Percentiles rank a stretch among this genome's conserved stretches.
These are phyloP conservation scores for Enteromius mattozi DNA, from an alignment of 2,797 vertebrate genomes.

Conservation along the genomic window DNA sequence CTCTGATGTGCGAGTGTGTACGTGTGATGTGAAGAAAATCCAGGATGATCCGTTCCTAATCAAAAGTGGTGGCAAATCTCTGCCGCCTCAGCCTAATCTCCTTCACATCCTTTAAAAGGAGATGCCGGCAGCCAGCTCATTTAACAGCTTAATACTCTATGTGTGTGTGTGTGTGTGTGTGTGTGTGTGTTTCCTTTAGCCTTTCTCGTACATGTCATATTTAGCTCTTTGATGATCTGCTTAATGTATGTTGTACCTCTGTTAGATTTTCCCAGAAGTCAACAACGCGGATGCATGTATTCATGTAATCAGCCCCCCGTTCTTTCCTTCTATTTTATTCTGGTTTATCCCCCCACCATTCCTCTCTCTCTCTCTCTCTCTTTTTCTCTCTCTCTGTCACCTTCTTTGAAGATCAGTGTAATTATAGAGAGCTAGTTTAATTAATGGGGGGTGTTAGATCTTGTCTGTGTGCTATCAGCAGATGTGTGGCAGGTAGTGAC, in stretches of 20 bases:
- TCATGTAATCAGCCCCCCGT: slow-evolving; percentile 56
- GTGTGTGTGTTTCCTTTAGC: slow-evolving; percentile 31
- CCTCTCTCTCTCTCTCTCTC: slow-evolving; percentile 64
- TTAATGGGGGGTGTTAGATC: slow-evolving; percentile 44
- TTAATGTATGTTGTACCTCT: slow-evolving; percentile 33
- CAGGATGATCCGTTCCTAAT: slow-evolving; percentile 79
- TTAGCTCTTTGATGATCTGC: slow-evolving; percentile 29
- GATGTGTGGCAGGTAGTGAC: slow-evolving; percentile 34
- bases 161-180: slow-evolving; percentile 21
- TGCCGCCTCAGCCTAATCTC: slow-evolving; percentile 70
- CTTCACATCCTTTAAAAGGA: slow-evolving; percentile 77
- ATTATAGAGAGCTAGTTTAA: slow-evolving; percentile 57
- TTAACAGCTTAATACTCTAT: slow-evolving; percentile 60
- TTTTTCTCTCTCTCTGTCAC: slow-evolving; percentile 53
- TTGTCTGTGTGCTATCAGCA: slow-evolving; percentile 20
- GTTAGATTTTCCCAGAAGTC: slow-evolving; percentile 31
- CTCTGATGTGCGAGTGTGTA: slow-evolving; percentile 46
- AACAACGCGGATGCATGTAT: slow-evolving; percentile 10
- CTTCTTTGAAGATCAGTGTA: slow-evolving; percentile 54
- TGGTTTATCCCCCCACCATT: neutral
- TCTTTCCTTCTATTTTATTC: slow-evolving; percentile 25
- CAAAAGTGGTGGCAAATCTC: slow-evolving; percentile 67
- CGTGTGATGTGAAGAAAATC: slow-evolving; percentile 71
- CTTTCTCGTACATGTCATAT: slow-evolving; percentile 43
- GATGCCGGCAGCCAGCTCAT: slow-evolving; percentile 75